Evolutionary conservation across 2,113 vertebrate species (phyloP), one percentile per base, ranked within the genome.

Genomic region (Sturnus vulgaris): DNA sequence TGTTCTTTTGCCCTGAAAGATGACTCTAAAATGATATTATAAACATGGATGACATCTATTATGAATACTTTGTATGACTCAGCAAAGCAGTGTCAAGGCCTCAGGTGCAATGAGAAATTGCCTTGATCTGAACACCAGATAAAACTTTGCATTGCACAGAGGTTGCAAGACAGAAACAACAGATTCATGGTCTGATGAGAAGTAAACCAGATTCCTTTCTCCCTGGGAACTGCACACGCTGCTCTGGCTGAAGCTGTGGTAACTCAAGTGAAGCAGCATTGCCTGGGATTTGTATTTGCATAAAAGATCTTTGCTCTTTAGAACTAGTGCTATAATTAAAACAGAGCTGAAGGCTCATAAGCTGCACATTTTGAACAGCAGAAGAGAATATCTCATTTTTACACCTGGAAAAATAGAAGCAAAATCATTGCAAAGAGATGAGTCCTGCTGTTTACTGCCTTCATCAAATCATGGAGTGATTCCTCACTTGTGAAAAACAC

Each of bases 1-100:
- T 93, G 91, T 86, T 94, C 88, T 89, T 88, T 93, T 40, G 42
- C 50, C 53, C 84, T 91, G 87, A 81, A 94, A 82, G 82, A 86
- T 31, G 77, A 82, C 83, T 91, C 52, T 56, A 61, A 81, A 85
- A 81, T 69, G 52, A 53, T 23, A 66, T 35, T 79, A 65, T 60
- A 85, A 90, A 69, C 83, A 70, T 2, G 35, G 90, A 72, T 60
- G 57, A 37, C 85, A 94, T 52, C 80, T 90, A 64, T 90, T 64
- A 42, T 47, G 73, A 57, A 33, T 17, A 82, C 91, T 82, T 90
- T 30, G 40, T 55, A 33, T 96, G 95, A 96, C 73, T 96, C 88
- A 79, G 94, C 93, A 96, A 73, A 86, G 49, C 59, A 56, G 35
- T 3, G n/a, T n/a, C 81, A 92, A 75, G 70, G 81, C 72, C 25